Evolutionary conservation across 2,797 vertebrate genomes (phyloP).

Genomic region (Poecilia gillii): DNA sequence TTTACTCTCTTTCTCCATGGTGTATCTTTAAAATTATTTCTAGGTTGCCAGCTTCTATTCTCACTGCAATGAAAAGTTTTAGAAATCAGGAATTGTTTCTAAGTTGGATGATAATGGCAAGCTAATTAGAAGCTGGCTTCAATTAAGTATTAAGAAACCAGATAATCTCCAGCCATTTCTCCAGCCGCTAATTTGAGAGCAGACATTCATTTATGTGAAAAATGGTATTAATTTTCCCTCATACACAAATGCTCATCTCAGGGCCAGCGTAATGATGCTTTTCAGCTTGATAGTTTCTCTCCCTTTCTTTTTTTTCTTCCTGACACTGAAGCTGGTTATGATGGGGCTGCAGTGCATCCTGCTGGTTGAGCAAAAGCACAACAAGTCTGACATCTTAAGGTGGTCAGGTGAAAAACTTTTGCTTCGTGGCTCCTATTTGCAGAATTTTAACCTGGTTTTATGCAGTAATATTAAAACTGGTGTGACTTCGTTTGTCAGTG

Average conservation of each 20-base stretch:
- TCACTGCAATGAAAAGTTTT: constrained; percentile 63
- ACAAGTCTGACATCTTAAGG: constrained; percentile 46
- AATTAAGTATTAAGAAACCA: constrained; percentile 80
- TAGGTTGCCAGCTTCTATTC: constrained; percentile 59
- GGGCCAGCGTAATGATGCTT: constrained; percentile 56
- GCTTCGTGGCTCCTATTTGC: constrained; percentile 31
- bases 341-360: constrained; percentile 76
- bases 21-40: constrained; percentile 67
- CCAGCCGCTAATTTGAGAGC: constrained; percentile 74
- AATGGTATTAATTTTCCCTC: constrained; percentile 74
- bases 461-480: constrained; percentile 23
- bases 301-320: constrained; percentile 10
- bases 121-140: constrained; percentile 78
- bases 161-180: constrained; percentile 74
- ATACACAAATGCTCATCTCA: constrained; percentile 71
- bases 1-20: constrained; percentile 66
- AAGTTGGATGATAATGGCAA: constrained; percentile 73
- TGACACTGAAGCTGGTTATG: constrained; percentile 42
- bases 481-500: constrained; percentile 9
- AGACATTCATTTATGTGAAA: constrained; percentile 79
- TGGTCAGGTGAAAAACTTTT: constrained; percentile 26
- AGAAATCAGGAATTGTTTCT: constrained; percentile 69
- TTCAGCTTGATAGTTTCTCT: constrained; percentile 36
- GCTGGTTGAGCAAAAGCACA: constrained; percentile 68
- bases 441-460: constrained; percentile 34